Conservation (phyloP, 2,888 invertebrate genomes). For the Acrobasis consociella region DNA sequence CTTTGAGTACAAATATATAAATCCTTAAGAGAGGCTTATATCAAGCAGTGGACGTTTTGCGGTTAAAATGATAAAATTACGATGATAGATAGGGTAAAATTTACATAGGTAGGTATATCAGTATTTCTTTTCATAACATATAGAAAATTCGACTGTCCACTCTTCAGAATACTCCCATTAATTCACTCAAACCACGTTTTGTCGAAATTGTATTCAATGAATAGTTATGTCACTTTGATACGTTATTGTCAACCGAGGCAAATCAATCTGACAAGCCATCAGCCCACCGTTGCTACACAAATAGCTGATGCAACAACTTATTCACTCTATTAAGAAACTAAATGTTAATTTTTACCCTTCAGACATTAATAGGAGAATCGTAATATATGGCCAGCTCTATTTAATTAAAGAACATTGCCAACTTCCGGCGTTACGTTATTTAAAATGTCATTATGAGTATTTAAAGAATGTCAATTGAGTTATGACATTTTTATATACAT, state of each 20-base stretch:
- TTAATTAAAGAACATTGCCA: constrained; percentile 29
- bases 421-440: constrained; percentile 19
- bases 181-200: too few species aligned
- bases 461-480: constrained; percentile 8
- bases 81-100: too few species aligned
- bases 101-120: too few species aligned
- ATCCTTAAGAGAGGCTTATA: too few species aligned
- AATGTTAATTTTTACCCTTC: constrained; percentile 44
- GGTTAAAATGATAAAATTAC: too few species aligned
- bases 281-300: constrained; percentile 37
- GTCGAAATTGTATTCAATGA: background rate
- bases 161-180: too few species aligned
- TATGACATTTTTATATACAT: background rate
- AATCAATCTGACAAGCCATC: constrained; percentile 26
- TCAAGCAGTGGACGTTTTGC: too few species aligned
- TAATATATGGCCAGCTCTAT: constrained; percentile 37
- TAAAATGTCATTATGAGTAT: constrained; percentile 13
- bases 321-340: constrained; percentile 39
- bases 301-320: constrained; percentile 35
- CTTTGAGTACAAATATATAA: too few species aligned
- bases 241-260: constrained; percentile 15
- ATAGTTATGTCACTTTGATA: background rate
- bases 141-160: too few species aligned
- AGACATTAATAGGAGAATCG: constrained; percentile 35
- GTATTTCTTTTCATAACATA: too few species aligned